Evolutionary conservation across 2,113 vertebrate species (phyloP).

Genomic region (Lasiurus borealis): DNA sequence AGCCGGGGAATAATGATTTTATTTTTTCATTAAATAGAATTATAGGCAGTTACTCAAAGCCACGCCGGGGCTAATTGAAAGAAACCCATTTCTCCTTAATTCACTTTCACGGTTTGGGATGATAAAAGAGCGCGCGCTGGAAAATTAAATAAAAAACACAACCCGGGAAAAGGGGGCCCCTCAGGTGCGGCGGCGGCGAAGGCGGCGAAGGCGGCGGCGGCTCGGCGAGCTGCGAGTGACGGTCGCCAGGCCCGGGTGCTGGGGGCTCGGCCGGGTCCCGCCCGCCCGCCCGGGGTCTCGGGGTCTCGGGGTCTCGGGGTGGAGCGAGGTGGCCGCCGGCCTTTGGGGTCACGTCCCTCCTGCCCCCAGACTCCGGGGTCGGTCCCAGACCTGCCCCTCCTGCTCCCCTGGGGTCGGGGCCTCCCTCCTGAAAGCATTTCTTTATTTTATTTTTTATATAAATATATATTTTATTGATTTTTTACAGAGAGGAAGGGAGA

Average conservation of each 20-base stretch:
- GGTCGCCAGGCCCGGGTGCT: slow-evolving; percentile 77
- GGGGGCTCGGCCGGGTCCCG: rapidly evolving
- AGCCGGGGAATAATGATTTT: slow-evolving; percentile 91
- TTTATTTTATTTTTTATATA: too few relatives aligned
- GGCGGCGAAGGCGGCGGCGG: too few relatives aligned
- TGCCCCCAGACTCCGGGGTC: rapidly evolving
- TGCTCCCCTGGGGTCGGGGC: neutral
- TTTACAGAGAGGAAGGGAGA: too few relatives aligned
- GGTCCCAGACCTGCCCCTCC: rapidly evolving
- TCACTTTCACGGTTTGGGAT: slow-evolving; percentile 92
- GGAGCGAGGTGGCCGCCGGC: neutral
- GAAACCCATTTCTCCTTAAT: slow-evolving; percentile 93
- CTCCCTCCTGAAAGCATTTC: neutral
- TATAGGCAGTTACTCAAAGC: slow-evolving; percentile 92
- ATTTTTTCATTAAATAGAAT: slow-evolving; percentile 94
- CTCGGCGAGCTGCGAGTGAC: slow-evolving; percentile 25
- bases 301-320: neutral
- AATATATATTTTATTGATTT: too few relatives aligned
- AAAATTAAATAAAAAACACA: slow-evolving; percentile 91
- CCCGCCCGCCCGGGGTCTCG: too few relatives aligned
- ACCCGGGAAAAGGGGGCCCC: slow-evolving; percentile 71
- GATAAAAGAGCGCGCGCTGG: slow-evolving; percentile 89
- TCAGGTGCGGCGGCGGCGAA: neutral
- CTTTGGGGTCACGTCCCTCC: rapidly evolving
- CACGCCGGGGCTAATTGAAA: slow-evolving; percentile 91